Evolutionary conservation across 2,113 vertebrate species (phyloP).

Genomic region (Bufo bufo): DNA sequence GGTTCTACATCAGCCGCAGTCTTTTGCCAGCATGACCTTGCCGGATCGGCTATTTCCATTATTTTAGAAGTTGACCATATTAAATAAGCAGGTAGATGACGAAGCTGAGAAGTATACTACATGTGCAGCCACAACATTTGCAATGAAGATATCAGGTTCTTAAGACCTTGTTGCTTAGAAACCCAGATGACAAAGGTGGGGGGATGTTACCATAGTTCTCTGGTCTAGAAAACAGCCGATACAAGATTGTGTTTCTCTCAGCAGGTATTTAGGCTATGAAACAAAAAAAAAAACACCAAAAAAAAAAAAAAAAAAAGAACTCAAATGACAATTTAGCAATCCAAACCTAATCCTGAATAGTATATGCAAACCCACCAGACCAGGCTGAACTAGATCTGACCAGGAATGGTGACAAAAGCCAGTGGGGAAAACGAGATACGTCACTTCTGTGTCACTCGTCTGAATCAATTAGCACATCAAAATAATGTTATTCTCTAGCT

Average conservation of each 20-base stretch:
- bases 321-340: slow-evolving; percentile 80
- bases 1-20: background rate
- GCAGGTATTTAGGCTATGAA: slow-evolving; percentile 79
- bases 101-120: background rate
- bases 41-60: background rate
- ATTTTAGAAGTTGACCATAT: background rate
- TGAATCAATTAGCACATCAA: slow-evolving; percentile 6
- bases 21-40: background rate
- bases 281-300: slow-evolving; percentile 70
- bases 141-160: slow-evolving; percentile 82
- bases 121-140: slow-evolving; percentile 73
- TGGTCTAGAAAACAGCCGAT: slow-evolving; percentile 81
- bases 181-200: slow-evolving; percentile 77
- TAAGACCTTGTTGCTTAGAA: slow-evolving; percentile 85
- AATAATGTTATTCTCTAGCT: background rate
- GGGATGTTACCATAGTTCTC: slow-evolving; percentile 64
- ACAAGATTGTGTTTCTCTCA: slow-evolving; percentile 84
- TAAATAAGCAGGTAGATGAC: background rate
- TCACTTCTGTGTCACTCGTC: background rate
- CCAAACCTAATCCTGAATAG: slow-evolving; percentile 77
- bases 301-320: slow-evolving; percentile 69
- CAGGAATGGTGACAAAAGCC: slow-evolving; percentile 7
- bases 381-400: slow-evolving; percentile 35
- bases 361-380: slow-evolving; percentile 72
- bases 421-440: background rate